phyloP scores from a whole-genome alignment of 2,797 vertebrate species.

The Botia almorhae region DNA sequence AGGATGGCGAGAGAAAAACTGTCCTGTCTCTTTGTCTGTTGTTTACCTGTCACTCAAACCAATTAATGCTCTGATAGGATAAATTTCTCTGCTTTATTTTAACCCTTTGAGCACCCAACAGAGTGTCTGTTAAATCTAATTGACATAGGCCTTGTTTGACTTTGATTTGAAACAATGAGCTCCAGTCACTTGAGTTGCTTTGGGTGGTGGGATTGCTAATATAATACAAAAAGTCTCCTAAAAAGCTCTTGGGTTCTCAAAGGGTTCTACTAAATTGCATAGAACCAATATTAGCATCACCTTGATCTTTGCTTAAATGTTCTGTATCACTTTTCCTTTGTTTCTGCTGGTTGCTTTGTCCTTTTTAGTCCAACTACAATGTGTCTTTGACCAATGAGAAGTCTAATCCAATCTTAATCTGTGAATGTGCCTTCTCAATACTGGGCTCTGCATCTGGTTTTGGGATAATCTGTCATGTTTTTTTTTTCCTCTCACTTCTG shows the following conservation, averaged over 20 bases:
- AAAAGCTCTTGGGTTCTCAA: conserved; percentile 74
- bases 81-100: conserved; percentile 77
- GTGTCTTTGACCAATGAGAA: conserved; percentile 81
- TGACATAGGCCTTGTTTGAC: not conserved
- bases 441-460: conserved; percentile 83
- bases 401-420: conserved; percentile 84
- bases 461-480: conserved; percentile 64
- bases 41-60: conserved; percentile 71
- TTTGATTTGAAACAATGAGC: not conserved
- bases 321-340: conserved; percentile 77
- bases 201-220: not conserved
- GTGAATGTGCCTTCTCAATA: conserved; percentile 94
- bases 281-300: conserved; percentile 76
- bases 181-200: not conserved
- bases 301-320: conserved; percentile 80
- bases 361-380: conserved; percentile 75
- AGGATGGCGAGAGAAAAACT: conserved; percentile 76
- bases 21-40: conserved; percentile 89
- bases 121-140: not conserved
- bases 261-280: conserved; percentile 80
- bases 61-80: conserved; percentile 73
- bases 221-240: not conserved
- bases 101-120: conserved; percentile 87
- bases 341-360: conserved; percentile 75
- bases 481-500: conserved; percentile 71